These are phyloP conservation scores for Apeira syringaria DNA, from an alignment of 2,888 invertebrate species.

Conservation along the genomic window DNA sequence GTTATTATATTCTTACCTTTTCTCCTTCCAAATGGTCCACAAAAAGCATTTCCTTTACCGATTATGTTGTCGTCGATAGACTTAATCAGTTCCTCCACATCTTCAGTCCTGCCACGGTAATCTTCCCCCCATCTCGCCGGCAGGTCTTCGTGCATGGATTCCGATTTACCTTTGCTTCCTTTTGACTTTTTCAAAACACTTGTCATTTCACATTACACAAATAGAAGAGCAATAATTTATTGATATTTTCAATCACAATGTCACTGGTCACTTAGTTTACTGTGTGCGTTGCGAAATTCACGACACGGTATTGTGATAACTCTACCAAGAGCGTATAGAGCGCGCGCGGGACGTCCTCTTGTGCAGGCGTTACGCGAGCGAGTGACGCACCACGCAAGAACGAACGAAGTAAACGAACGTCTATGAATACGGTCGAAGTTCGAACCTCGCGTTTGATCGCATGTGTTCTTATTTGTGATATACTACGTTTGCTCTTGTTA, in stretches of 20 bases:
- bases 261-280: constrained; percentile 35
- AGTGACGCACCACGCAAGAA: constrained; percentile 21
- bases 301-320: constrained; percentile 7
- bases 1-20: too few species aligned
- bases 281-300: constrained; percentile 21
- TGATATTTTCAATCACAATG: constrained; percentile 30
- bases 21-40: constrained; percentile 92
- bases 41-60: constrained; percentile 91
- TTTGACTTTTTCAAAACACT: constrained; percentile 79
- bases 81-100: constrained; percentile 87
- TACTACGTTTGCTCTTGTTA: constrained; percentile 12
- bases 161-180: constrained; percentile 77
- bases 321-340: background rate
- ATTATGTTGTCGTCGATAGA: constrained; percentile 92
- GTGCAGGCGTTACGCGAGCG: constrained; percentile 22
- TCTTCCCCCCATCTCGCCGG: constrained; percentile 66
- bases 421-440: too few species aligned
- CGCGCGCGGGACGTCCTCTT: constrained; percentile 22
- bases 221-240: constrained; percentile 18
- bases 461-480: too few species aligned
- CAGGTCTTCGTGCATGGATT: constrained; percentile 80
- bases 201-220: constrained; percentile 77
- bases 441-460: constrained; percentile 29
- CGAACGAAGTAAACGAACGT: background rate
- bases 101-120: constrained; percentile 82